Percentiles rank a stretch among this genome's conserved stretches.
phyloP scores from a whole-genome alignment of 1,140 invertebrate genomes.

The Melanaphis sacchari region DNA sequence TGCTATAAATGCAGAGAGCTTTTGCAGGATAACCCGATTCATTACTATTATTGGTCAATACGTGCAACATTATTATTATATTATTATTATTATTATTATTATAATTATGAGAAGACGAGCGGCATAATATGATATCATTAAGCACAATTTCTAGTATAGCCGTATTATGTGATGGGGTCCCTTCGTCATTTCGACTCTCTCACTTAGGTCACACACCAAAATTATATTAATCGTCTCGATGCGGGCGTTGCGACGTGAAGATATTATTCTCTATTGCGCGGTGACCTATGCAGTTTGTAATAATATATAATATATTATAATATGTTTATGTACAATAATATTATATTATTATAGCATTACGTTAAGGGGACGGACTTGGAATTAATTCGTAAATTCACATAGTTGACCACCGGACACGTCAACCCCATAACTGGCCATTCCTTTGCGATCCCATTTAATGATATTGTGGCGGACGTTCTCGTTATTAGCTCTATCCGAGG shows the following conservation, averaged over 20 bases:
- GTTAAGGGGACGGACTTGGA: not conserved
- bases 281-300: not conserved
- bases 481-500: not conserved
- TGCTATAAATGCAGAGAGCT: not conserved
- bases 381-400: not conserved
- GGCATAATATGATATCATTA: slow-evolving; percentile 15
- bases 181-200: not conserved
- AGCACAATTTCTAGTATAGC: not conserved
- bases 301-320: not conserved
- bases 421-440: not conserved
- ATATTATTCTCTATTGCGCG: not conserved
- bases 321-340: not conserved
- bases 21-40: not conserved
- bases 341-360: not conserved
- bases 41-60: not conserved
- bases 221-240: not conserved
- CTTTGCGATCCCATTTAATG: not conserved
- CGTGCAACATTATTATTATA: slow-evolving; percentile 7
- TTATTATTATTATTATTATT: slow-evolving; percentile 4
- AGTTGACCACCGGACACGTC: not conserved
- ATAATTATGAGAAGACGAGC: not conserved
- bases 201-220: not conserved
- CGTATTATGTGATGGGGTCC: not conserved
- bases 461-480: not conserved
- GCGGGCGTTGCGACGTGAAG: not conserved